Base-by-base conservation (phyloP, 2,888 invertebrate genomes). In the Ceriagrion tenellum region DNA sequence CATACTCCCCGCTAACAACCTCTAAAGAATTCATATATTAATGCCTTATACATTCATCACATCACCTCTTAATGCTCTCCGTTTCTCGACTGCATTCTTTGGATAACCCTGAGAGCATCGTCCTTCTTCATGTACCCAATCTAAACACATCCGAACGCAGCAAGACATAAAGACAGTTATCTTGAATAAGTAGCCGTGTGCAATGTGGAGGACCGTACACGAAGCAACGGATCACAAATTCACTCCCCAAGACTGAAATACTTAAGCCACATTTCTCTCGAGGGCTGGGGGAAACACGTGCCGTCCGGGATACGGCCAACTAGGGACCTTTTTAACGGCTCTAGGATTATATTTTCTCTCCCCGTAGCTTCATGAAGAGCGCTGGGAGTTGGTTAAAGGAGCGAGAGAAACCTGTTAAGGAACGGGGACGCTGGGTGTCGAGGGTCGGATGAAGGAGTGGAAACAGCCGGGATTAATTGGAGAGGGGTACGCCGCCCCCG, bases 381-480 rank as follows among this genome's bases (percentile, higher is more conserved):
- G 35, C 30, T 35, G 81, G 16, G 81, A 35, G 30, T 26, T 30
- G 30, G 30, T 30, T 69, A 13, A 81, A 81, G 81, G 35, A 81
- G 81, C 16, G 30, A 35, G 35, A 10, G 81, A 81, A 81, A 81
- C 81, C 81, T 81, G 81, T 81, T 81, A 81, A n/a, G 81, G 35
- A 81, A 16, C 47, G 47, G 47, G 18, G 13, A 35, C 59, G 47
- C 81, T 30, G 35, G 16, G 18, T 16, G 81, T 35, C n/a, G 69
- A 69, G 69, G 69, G 69, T 59, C n/a, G n/a, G 26, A 26, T 20
- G 69, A 69, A n/a, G 23, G n/a, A 81, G 81, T 81, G 35, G 81
- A 18, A 81, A 35, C 81, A 81, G 81, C 35, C 81, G 81, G 81
- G 16, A 81, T 81, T 81, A 81, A 81, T 81, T 81, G 81, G 81